Evolutionary conservation across 2,888 invertebrate genomes (phyloP), one percentile per base, ranked within the genome.

Genomic region (Macaria notata): DNA sequence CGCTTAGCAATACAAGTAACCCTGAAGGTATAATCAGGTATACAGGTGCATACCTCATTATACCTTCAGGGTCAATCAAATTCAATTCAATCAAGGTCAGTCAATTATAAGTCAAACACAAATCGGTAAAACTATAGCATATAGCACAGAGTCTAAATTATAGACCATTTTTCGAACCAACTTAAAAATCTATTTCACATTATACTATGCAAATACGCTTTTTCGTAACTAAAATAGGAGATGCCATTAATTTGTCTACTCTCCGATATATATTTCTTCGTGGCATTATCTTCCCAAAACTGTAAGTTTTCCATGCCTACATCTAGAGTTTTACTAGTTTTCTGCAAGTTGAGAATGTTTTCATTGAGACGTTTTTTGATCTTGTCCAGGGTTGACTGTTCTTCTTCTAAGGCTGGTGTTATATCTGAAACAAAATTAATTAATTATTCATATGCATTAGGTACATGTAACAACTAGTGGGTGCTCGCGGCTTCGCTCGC

Each of bases 351-450:
- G 0, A 71, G 49, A 0, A 86, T 65, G 54, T 80, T 84, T 6
- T 82, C 83, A 54, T 77, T 78, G 1, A 87, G 75, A 0, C 72
- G 69, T 54, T 88, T 89, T 65, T 89, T 90, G 8, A 86, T 78
- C 63, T 72, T 80, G 63, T 91, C 90, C 9, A 74, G 62, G 1
- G 62, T 65, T 3, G 66, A 66, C 0, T 75, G 73, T 64, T 87
- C 87, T 56, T 83, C 74, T 49, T 74, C 69, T 4, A 47, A 72
- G 53, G 72, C 73, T 1, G 72, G 55, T 4, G 71, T 65, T 55
- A 87, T 76, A 64, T 88, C 90, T 90, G 77, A 30, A 71, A 75
- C 56, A 54, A 62, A 49, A 2, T 19, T 19, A 19, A 1, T 19
- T 19, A 19, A 19, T 19, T 19, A 19, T 19, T 2, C 19, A 19